These are phyloP conservation scores for Oegoconia quadripuncta DNA, from an alignment of 2,888 invertebrate genomes.

Conservation along the genomic window DNA sequence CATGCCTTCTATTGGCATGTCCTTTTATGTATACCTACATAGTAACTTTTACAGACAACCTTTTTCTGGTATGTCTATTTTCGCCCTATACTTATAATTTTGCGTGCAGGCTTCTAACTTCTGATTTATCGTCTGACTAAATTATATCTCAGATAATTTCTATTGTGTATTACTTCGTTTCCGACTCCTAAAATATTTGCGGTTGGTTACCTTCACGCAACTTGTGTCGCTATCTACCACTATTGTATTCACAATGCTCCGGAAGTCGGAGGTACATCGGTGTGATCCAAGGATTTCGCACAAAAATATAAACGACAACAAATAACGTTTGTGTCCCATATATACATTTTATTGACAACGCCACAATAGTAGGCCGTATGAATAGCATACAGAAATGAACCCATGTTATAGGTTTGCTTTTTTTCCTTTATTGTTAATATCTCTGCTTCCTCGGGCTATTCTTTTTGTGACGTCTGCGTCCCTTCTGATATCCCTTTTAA, in stretches of 20 bases:
- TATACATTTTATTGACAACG: constrained; percentile 43
- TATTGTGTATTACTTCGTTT: constrained; percentile 14
- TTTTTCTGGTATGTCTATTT: too few species aligned
- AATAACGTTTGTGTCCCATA: constrained; percentile 54
- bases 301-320: constrained; percentile 65
- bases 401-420: constrained; percentile 34
- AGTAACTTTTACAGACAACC: too few species aligned
- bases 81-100: too few species aligned
- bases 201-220: constrained; percentile 50
- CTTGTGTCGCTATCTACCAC: constrained; percentile 28
- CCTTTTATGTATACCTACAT: too few species aligned
- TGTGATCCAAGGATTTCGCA: constrained; percentile 42
- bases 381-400: constrained; percentile 33
- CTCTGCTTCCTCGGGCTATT: constrained; percentile 32
- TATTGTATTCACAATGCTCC: constrained; percentile 50
- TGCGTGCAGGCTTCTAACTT: too few species aligned
- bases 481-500: constrained; percentile 34
- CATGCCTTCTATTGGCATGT: too few species aligned
- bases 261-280: constrained; percentile 55
- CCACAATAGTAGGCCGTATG: constrained; percentile 38
- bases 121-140: too few species aligned
- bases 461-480: constrained; percentile 27
- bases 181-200: constrained; percentile 30
- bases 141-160: too few species aligned
- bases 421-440: constrained; percentile 34